Conservation (phyloP, 2,888 invertebrate species). For the Cecidostiba fungosa region DNA sequence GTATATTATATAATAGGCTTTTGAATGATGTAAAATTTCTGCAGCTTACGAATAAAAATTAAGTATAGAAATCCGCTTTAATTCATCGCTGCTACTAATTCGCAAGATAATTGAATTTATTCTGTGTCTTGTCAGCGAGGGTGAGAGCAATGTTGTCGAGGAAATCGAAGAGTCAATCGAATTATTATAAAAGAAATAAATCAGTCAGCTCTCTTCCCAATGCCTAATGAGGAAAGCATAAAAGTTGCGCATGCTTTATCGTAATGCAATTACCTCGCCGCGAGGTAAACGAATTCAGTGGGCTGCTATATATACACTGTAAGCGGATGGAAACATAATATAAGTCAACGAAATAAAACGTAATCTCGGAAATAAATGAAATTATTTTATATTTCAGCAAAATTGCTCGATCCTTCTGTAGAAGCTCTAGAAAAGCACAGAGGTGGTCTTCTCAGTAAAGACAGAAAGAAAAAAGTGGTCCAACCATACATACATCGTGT, state of each 20-base stretch:
- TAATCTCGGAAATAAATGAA: not conserved
- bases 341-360: not conserved
- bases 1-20: too few relatives aligned
- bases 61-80: too few relatives aligned
- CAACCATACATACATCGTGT: conserved; percentile 33
- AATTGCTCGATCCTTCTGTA: not conserved
- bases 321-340: conserved; percentile 27
- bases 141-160: conserved; percentile 74
- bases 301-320: conserved; percentile 13
- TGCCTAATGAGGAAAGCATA: conserved; percentile 45
- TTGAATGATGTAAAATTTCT: too few relatives aligned
- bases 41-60: too few relatives aligned
- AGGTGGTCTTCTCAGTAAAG: not conserved
- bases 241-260: conserved; percentile 41
- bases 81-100: not conserved
- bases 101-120: conserved; percentile 34
- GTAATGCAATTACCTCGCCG: conserved; percentile 49
- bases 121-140: conserved; percentile 63
- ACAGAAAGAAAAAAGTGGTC: not conserved
- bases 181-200: conserved; percentile 64
- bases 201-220: conserved; percentile 9
- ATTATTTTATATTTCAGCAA: not conserved
- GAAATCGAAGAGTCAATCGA: conserved; percentile 74
- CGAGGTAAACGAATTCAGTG: conserved; percentile 38
- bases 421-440: not conserved